Conservation (phyloP, 1,140 invertebrate species). For the Agrilus planipennis region DNA sequence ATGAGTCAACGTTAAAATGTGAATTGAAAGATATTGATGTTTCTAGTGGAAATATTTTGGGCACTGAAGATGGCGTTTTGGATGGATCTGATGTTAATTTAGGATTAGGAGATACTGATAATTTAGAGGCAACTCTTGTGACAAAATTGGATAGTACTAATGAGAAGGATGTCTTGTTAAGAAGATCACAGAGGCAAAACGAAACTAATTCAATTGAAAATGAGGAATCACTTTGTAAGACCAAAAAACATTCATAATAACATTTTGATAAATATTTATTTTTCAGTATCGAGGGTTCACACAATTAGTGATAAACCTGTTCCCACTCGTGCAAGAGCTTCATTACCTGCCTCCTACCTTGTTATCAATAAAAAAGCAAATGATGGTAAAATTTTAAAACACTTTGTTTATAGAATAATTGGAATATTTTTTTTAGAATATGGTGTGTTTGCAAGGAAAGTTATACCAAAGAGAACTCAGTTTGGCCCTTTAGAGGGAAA, state of each 20-base stretch:
- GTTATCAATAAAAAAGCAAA: constrained; percentile 38
- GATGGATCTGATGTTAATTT: constrained; percentile 12
- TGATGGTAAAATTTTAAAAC: constrained; percentile 15
- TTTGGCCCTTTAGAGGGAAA: constrained; percentile 70
- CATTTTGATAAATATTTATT: constrained; percentile 15
- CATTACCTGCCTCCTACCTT: constrained; percentile 55
- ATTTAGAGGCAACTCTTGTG: too few species aligned
- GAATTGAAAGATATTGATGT: constrained; percentile 18
- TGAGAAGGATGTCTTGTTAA: not conserved
- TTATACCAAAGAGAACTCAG: constrained; percentile 55
- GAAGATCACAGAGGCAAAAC: constrained; percentile 8
- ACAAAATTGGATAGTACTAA: too few species aligned
- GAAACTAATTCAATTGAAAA: constrained; percentile 7
- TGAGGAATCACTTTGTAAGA: constrained; percentile 24
- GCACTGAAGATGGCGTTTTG: not conserved
- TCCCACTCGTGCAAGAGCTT: constrained; percentile 57
- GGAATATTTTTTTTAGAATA: constrained; percentile 37
- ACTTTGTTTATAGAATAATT: not conserved
- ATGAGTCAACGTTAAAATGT: constrained; percentile 27
- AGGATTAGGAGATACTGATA: constrained; percentile 2
- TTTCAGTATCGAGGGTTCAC: constrained; percentile 40
- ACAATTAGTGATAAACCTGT: constrained; percentile 61
- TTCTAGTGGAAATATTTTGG: constrained; percentile 5
- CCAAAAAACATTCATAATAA: constrained; percentile 4
- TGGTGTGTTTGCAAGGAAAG: constrained; percentile 60